Evolutionary conservation across 2,113 vertebrate species (phyloP).

Genomic region (Phyllostomus discolor): DNA sequence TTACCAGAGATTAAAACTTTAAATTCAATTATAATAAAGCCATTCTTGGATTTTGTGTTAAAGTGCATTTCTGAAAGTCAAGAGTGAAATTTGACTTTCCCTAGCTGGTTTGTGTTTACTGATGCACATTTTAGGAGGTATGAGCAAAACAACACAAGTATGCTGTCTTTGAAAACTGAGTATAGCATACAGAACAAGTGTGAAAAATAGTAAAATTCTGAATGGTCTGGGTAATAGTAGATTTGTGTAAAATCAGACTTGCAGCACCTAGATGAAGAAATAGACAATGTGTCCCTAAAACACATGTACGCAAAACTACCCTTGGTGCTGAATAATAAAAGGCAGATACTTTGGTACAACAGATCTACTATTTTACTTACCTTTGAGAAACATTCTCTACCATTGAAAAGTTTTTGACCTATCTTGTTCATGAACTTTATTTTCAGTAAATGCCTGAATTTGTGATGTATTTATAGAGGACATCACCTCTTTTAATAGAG

Average conservation of each 20-base stretch:
- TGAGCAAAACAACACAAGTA: background rate
- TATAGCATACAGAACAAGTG: background rate
- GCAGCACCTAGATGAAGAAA: background rate
- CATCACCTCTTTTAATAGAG: background rate
- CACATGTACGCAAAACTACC: background rate
- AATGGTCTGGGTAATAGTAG: background rate
- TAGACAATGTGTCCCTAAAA: conserved; percentile 10
- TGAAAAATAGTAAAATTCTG: background rate
- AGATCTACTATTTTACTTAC: conserved; percentile 5
- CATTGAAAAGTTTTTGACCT: background rate
- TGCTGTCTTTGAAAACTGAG: background rate
- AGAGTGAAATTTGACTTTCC: background rate
- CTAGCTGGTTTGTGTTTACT: background rate
- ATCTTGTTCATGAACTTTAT: background rate
- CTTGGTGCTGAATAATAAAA: background rate
- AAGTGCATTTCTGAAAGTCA: conserved; percentile 14
- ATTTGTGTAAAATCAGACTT: background rate
- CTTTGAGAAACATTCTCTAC: background rate
- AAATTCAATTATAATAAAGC: conserved; percentile 1
- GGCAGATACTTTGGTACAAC: background rate
- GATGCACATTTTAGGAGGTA: background rate
- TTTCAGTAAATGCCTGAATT: background rate
- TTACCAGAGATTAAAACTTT: conserved; percentile 30
- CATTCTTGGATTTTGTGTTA: background rate
- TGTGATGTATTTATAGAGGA: background rate